A percentile compares a stretch with the other conserved stretches of the same genome.
These are phyloP conservation scores for Adoxophyes honmai DNA, from an alignment of 1,140 invertebrate species.

Conservation along the genomic window DNA sequence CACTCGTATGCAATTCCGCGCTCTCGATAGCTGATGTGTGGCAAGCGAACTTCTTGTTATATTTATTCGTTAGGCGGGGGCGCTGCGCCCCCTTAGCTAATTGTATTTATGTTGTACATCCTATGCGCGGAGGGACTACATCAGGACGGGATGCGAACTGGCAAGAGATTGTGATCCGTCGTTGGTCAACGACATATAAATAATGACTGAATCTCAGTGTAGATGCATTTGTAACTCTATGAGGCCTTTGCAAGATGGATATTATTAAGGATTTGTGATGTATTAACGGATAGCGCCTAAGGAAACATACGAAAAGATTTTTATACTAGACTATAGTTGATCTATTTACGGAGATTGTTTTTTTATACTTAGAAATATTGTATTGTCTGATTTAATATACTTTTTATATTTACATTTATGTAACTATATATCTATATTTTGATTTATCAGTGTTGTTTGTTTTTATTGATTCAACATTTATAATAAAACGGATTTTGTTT, in stretches of 20 bases:
- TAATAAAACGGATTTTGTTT: slow-evolving; percentile 67
- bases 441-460: slow-evolving; percentile 79
- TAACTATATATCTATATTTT: slow-evolving; percentile 60
- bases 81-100: slow-evolving; percentile 76
- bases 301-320: slow-evolving; percentile 78
- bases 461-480: slow-evolving; percentile 72
- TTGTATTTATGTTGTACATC: slow-evolving; percentile 75
- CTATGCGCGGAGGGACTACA: slow-evolving; percentile 66
- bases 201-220: slow-evolving; percentile 78
- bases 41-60: slow-evolving; percentile 59
- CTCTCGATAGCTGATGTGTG: no score
- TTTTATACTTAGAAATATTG: slow-evolving; percentile 78
- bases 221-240: slow-evolving; percentile 77
- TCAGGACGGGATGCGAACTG: slow-evolving; percentile 63
- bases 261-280: slow-evolving; percentile 77
- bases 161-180: slow-evolving; percentile 76
- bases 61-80: slow-evolving; percentile 74
- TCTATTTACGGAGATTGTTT: slow-evolving; percentile 79
- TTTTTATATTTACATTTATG: slow-evolving; percentile 72
- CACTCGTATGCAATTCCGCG: no score
- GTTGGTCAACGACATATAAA: slow-evolving; percentile 77
- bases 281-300: slow-evolving; percentile 78
- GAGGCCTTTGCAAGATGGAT: slow-evolving; percentile 77
- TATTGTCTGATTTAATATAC: slow-evolving; percentile 78
- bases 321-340: slow-evolving; percentile 77